Base-by-base conservation (phyloP, 2,888 invertebrate genomes). In the Conistra vaccinii region DNA sequence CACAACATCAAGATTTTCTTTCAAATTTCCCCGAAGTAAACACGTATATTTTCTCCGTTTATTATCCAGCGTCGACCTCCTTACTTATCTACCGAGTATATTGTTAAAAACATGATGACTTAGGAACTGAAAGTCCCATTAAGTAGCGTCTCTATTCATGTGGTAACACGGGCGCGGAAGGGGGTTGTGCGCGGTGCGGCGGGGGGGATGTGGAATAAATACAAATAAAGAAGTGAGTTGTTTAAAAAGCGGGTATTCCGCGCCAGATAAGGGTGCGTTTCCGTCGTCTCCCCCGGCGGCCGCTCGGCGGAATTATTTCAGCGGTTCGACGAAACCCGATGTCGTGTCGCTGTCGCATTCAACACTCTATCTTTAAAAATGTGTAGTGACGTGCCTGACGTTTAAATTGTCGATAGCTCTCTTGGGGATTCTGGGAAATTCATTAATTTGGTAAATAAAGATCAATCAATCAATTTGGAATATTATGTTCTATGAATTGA, bases 61-160 rank as follows among this genome's bases (percentile, higher is more conserved):
- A 96, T 96, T 96, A 96, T 96, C 96, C 95, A 87, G 87, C 94
- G 87, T 85, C 93, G 93, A 94, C 94, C 94, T 94, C 91, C 92
- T 94, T 93, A 95, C 95, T 95, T 95, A 95, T 95, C 92, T 77
- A 88, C 90, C 86, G 89, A 89, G 88, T 92, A 91, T 94, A 95
- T 96, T 95, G 94, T 95, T 94, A 96, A 95, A 95, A 95, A 92
- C 93, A 93, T 95, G 95, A 95, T 96, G 96, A 96, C 96, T 96
- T 96, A 96, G 95, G 93, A 96, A 96, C 96, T 96, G 96, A 94
- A 95, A 96, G 94, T 94, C 93, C 95, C 95, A 96, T 96, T 96
- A 96, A 96, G 96, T 94, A 94, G 93, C 93, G 94, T 92, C 93
- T 94, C 95, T 95, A 96, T 96, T 96, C 96, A 95, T 93, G 95